Evolutionary conservation across 2,113 vertebrate genomes (phyloP).

Genomic region (Ariopsis seemanni): DNA sequence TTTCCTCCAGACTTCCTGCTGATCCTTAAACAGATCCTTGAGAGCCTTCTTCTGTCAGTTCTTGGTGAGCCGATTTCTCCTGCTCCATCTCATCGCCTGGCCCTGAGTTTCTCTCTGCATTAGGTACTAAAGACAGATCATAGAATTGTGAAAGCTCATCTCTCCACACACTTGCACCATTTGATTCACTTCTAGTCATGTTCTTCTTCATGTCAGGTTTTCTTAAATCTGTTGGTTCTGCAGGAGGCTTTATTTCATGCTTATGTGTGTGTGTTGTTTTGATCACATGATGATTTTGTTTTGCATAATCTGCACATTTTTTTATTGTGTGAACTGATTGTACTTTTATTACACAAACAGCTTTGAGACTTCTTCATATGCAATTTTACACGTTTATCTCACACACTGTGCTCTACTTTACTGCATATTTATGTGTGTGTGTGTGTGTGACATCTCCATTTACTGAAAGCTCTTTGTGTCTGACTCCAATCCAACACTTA

Average conservation of each 20-base stretch:
- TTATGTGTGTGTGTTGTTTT: background rate
- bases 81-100: too few species aligned
- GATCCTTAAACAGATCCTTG: too few species aligned
- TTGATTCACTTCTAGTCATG: background rate
- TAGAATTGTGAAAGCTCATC: background rate
- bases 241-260: background rate
- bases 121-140: too few species aligned
- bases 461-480: background rate
- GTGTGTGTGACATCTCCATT: background rate
- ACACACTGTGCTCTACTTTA: background rate
- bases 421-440: constrained; percentile 1
- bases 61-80: too few species aligned
- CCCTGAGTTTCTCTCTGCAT: too few species aligned
- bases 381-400: constrained; percentile 11
- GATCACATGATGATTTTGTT: background rate
- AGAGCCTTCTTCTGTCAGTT: too few species aligned
- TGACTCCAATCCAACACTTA: background rate
- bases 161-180: background rate
- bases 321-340: background rate
- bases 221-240: background rate
- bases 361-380: background rate
- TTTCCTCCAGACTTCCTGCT: too few species aligned
- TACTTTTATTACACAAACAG: constrained; percentile 16
- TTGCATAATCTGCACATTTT: background rate
- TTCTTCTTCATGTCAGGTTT: background rate